phyloP scores from a whole-genome alignment of 2,113 vertebrate species.

The Chlamydotis undulata region DNA sequence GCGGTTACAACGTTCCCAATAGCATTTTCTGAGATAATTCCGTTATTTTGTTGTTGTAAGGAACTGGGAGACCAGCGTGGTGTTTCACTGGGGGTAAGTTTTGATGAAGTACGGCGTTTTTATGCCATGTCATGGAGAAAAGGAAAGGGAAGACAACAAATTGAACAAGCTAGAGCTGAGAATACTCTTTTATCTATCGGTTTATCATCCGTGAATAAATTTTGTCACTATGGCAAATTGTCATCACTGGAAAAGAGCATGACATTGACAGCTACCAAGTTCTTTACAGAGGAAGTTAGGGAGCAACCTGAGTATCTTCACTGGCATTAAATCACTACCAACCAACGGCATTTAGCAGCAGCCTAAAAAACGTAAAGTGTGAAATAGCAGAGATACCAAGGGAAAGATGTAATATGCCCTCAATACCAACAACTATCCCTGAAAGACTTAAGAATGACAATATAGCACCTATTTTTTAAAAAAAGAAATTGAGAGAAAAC shows the following conservation, averaged over 20 bases:
- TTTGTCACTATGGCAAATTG: neutral
- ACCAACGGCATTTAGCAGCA: neutral
- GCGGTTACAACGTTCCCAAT: neutral
- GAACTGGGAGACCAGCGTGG: neutral
- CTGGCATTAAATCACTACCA: neutral
- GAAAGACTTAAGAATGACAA: neutral
- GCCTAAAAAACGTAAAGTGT: neutral
- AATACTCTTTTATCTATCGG: neutral
- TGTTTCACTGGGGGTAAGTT: neutral
- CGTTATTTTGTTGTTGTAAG: neutral
- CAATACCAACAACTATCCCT: neutral
- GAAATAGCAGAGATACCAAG: neutral
- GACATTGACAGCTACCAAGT: neutral
- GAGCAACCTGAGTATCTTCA: neutral
- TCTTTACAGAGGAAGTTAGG: neutral
- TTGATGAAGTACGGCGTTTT: neutral
- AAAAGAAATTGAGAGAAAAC: neutral
- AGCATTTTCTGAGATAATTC: conserved; percentile 24
- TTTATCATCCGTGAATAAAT: neutral
- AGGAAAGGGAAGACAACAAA: neutral
- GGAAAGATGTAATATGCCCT: neutral
- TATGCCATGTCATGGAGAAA: neutral
- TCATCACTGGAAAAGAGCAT: neutral
- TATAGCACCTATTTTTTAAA: neutral
- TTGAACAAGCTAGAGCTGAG: neutral